phyloP scores from a whole-genome alignment of 2,888 invertebrate genomes.

The Laothoe populi region DNA sequence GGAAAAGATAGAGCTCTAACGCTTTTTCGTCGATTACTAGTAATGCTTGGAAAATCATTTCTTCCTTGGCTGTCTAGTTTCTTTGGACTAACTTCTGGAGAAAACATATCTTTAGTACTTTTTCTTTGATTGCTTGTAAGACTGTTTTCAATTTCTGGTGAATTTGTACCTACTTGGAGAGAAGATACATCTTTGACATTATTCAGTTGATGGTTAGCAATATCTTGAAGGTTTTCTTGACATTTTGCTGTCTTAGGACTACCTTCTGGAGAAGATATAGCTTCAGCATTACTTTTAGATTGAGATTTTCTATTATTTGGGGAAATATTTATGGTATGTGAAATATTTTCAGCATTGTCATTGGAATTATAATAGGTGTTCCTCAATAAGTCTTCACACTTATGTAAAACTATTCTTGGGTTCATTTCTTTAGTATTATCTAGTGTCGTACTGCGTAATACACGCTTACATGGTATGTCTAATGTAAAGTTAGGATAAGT shows the following conservation, averaged over 20 bases:
- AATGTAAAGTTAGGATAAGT: slow-evolving; percentile 40
- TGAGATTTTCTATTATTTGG: background rate
- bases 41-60: background rate
- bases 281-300: background rate
- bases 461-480: slow-evolving; percentile 49
- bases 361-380: background rate
- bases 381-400: background rate
- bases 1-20: background rate
- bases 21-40: background rate
- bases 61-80: background rate
- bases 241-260: background rate
- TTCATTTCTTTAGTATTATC: slow-evolving; percentile 20
- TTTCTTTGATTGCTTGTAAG: background rate
- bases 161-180: background rate
- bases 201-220: background rate
- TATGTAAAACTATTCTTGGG: background rate
- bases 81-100: background rate
- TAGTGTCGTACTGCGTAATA: slow-evolving; percentile 53
- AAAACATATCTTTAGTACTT: background rate
- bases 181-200: background rate
- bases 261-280: background rate
- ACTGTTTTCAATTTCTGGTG: background rate
- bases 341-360: background rate
- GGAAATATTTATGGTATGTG: background rate
- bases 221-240: background rate